Percentiles rank a stretch among this genome's conserved stretches.
Conservation (phyloP, 2,888 invertebrate species). For the Trissolcus brochymenae region DNA sequence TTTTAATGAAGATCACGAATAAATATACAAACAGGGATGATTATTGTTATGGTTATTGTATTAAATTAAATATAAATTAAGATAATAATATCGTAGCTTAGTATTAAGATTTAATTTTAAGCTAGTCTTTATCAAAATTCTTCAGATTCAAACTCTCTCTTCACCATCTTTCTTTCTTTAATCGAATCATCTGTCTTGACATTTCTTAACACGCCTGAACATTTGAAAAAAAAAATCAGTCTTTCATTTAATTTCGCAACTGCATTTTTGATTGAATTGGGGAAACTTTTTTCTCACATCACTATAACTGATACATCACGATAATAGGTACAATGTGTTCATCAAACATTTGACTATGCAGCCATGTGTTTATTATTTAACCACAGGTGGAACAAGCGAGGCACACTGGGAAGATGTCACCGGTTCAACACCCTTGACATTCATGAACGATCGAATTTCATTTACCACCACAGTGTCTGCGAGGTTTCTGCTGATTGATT, state of each 20-base stretch:
- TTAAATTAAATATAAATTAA: no score
- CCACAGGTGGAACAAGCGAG: slow-evolving; percentile 90
- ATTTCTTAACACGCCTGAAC: background rate
- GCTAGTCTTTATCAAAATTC: no score
- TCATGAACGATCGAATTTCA: slow-evolving; percentile 97
- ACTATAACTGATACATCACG: slow-evolving; percentile 34
- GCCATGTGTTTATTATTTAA: background rate
- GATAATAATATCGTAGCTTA: no score
- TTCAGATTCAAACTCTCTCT: no score
- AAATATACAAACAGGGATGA: no score
- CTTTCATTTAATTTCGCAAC: background rate
- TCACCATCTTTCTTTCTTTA: no score
- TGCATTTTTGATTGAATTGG: no score
- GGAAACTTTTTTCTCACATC: background rate
- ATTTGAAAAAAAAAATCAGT: background rate
- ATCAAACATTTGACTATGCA: slow-evolving; percentile 2
- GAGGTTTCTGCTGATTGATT: slow-evolving; percentile 99
- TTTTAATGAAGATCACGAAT: no score
- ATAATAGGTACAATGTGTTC: slow-evolving; percentile 32
- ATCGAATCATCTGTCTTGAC: no score
- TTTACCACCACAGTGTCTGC: slow-evolving; percentile 99
- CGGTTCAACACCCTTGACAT: slow-evolving; percentile 96
- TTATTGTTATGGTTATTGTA: no score
- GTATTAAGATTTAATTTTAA: no score
- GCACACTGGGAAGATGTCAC: slow-evolving; percentile 99